These are phyloP conservation scores for Hemicentrotus pulcherrimus DNA, from an alignment of 35 echinoderm and acorn worm species.

Conservation along the genomic window DNA sequence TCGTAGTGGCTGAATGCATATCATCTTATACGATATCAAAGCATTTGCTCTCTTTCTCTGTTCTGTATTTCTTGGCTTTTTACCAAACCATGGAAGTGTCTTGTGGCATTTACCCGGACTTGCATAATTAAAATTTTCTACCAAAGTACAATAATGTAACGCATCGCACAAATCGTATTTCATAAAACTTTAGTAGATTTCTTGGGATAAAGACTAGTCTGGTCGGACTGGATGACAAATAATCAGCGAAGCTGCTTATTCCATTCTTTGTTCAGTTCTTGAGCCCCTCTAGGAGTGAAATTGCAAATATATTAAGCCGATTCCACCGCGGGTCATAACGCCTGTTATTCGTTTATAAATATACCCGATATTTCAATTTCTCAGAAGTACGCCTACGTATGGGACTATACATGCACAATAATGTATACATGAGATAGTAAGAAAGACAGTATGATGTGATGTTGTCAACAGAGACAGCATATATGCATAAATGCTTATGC, in stretches of 20 bases:
- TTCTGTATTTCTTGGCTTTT: background rate
- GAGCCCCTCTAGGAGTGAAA: background rate
- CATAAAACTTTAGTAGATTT: background rate
- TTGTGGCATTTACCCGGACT: too few species aligned
- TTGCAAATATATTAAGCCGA: background rate
- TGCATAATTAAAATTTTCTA: background rate
- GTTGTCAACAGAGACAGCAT: too few species aligned
- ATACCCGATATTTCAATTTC: background rate
- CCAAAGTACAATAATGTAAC: too few species aligned
- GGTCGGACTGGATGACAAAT: background rate
- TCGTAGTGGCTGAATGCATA: too few species aligned
- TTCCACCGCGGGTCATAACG: background rate
- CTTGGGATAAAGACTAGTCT: background rate
- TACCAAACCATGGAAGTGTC: background rate
- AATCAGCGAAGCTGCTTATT: background rate
- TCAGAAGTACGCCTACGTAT: background rate
- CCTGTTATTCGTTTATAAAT: background rate
- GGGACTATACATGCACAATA: background rate
- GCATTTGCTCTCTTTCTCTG: background rate
- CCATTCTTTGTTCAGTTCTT: background rate
- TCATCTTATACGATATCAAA: background rate
- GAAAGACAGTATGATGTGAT: too few species aligned
- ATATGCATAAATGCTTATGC: too few species aligned
- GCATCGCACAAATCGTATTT: background rate
- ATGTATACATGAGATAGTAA: too few species aligned